phyloP scores from a whole-genome alignment of 2,888 invertebrate genomes.

The Synanthedon tipuliformis region DNA sequence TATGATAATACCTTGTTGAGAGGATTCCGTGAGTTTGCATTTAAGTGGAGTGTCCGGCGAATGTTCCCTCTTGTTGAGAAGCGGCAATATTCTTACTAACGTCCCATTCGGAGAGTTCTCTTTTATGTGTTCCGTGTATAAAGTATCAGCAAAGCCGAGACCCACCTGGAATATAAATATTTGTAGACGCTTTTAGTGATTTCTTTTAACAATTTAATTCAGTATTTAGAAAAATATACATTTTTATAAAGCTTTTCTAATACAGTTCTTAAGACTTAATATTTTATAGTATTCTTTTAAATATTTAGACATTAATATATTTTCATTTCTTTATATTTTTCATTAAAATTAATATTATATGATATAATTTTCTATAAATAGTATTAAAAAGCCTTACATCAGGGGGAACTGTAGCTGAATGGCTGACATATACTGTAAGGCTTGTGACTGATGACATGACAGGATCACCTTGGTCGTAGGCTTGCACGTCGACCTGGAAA shows the following conservation, averaged over 20 bases:
- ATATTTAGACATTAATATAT: no score
- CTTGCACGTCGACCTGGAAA: slow-evolving; percentile 82
- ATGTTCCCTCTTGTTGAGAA: slow-evolving; percentile 79
- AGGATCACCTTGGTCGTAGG: slow-evolving; percentile 88
- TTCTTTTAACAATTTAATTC: neutral
- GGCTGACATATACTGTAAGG: slow-evolving; percentile 85
- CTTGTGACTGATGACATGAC: slow-evolving; percentile 85
- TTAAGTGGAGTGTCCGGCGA: slow-evolving; percentile 78
- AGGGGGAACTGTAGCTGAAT: slow-evolving; percentile 77
- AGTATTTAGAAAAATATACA: neutral
- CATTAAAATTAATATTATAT: no score
- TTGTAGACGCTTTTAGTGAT: neutral
- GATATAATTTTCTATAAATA: no score
- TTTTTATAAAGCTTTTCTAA: neutral
- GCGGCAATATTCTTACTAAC: slow-evolving; percentile 76
- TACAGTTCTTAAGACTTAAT: neutral
- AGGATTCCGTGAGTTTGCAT: slow-evolving; percentile 83
- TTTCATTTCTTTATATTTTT: no score
- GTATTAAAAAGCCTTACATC: slow-evolving; percentile 41
- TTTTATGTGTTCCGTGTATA: slow-evolving; percentile 84
- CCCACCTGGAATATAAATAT: slow-evolving; percentile 67
- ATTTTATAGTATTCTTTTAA: neutral
- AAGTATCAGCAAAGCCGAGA: slow-evolving; percentile 87
- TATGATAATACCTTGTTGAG: slow-evolving; percentile 72
- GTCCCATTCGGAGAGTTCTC: slow-evolving; percentile 80